Evolutionary conservation across 2,797 vertebrate species (phyloP), one percentile per base, ranked within the genome.

Genomic region (Tokudaia tokunoshimensis): DNA sequence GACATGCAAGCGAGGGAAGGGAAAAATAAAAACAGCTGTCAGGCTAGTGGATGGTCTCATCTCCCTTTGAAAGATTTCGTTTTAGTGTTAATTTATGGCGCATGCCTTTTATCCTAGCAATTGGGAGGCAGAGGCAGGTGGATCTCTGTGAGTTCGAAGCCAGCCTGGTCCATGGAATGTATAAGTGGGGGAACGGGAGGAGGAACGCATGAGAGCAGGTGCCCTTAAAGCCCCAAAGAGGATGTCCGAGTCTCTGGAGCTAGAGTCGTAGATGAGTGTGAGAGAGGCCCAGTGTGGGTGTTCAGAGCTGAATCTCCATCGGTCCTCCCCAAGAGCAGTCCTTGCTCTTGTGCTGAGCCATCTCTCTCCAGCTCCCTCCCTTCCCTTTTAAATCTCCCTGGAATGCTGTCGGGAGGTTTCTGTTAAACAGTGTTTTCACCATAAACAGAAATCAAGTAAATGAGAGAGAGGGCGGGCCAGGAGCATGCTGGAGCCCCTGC

Each of bases 21-120:
- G 75, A 63, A 50, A 26, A 20, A 50, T 1, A 12, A 6, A 55
- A 65, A 44, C 61, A 22, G 96, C 67, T 59, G 11, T 26, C 24
- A 7, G 9, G 31, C 19, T 8, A 13, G 14, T 0, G 41, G 44
- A 34, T 0, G 3, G 2, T 6, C 0, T 31, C 6, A 1, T 52
- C 61, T 91, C 82, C 82, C 61, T 70, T 67, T 79, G 55, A 26
- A 72, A 55, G 47, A 26, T 52, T 52, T 82, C 11, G 9, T 29
- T 63, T 63, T 22, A 20, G 20, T 86, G 26, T 70, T 22, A 70
- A 70, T 70, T n/a, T 70, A 47, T 70, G 74, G 12, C 2, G 0
- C 41, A 15, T 0, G 5, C 41, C 74, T 76, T 76, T 76, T 47
- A 76, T 47, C 74, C 41, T 13, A 76, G 41, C 41, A 44, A 12